A percentile compares a stretch with the other conserved stretches of the same genome.
These are phyloP conservation scores for Diorhabda carinulata DNA, from an alignment of 1,140 invertebrate species.

Conservation along the genomic window DNA sequence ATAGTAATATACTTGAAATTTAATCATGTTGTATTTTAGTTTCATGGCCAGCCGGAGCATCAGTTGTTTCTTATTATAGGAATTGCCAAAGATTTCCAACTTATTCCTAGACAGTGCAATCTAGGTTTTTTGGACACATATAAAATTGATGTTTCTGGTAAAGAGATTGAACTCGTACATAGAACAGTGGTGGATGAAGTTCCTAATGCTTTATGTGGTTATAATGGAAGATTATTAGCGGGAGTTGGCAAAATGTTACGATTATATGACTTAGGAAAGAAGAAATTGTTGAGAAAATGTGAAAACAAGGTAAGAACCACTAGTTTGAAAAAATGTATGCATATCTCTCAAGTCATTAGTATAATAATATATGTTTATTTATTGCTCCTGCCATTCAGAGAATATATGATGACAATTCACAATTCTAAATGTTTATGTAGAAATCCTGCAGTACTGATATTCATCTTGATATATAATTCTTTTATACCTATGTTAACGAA, in stretches of 20 bases:
- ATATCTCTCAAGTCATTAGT: neutral
- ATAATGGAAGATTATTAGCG: conserved; percentile 88
- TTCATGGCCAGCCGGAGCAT: conserved; percentile 58
- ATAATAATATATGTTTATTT: too few species aligned
- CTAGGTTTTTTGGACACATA: conserved; percentile 87
- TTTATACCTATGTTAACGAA: neutral
- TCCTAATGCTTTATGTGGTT: conserved; percentile 81
- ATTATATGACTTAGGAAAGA: conserved; percentile 96
- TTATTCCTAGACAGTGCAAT: conserved; percentile 78
- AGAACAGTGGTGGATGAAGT: conserved; percentile 93
- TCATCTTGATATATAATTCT: conserved; percentile 5
- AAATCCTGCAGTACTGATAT: conserved; percentile 45
- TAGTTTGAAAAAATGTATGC: neutral
- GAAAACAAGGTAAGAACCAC: conserved; percentile 80
- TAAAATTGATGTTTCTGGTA: conserved; percentile 68
- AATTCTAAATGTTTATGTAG: conserved; percentile 25
- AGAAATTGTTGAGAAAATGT: conserved; percentile 95
- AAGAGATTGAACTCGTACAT: conserved; percentile 85
- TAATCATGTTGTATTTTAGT: conserved; percentile 14
- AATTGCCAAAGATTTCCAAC: conserved; percentile 83
- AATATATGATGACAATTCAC: conserved; percentile 25
- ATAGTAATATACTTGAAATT: neutral
- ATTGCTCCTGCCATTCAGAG: neutral
- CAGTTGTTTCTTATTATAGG: conserved; percentile 79
- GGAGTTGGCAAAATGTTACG: conserved; percentile 89